A percentile compares a stretch with the other conserved stretches of the same genome.
phyloP scores from a whole-genome alignment of 1,140 invertebrate species.

The Thaumetopoea pityocampa region DNA sequence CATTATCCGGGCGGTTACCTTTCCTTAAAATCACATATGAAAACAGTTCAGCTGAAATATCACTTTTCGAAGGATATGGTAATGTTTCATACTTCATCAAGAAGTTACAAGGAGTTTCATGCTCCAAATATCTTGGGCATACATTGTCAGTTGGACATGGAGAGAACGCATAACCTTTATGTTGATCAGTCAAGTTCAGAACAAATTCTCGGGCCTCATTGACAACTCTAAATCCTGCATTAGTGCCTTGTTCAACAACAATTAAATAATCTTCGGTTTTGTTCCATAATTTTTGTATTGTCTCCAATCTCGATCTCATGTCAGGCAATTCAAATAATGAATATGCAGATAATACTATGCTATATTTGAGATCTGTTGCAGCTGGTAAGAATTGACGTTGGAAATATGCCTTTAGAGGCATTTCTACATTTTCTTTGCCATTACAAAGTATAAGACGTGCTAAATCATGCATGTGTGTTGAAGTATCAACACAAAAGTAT shows the following conservation, averaged over 20 bases:
- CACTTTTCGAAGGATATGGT: conserved; percentile 61
- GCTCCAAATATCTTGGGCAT: conserved; percentile 82
- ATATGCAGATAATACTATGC: conserved; percentile 88
- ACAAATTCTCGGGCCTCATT: conserved; percentile 87
- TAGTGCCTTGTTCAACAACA: conserved; percentile 89
- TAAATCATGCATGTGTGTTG: conserved; percentile 87
- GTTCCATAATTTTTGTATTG: conserved; percentile 88
- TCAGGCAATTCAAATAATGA: conserved; percentile 88
- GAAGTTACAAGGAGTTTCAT: conserved; percentile 88
- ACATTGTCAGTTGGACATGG: conserved; percentile 89
- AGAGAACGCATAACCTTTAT: conserved; percentile 81
- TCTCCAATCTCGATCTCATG: conserved; percentile 80
- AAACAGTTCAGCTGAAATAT: conserved; percentile 76
- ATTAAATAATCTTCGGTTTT: conserved; percentile 90
- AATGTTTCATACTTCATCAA: conserved; percentile 79
- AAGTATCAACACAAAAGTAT: conserved; percentile 89
- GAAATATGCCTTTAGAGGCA: conserved; percentile 79
- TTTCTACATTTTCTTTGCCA: conserved; percentile 77
- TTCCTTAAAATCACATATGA: conserved; percentile 89
- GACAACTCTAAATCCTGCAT: conserved; percentile 85
- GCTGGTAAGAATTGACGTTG: conserved; percentile 89
- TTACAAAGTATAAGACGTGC: conserved; percentile 82
- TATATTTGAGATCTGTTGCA: conserved; percentile 77
- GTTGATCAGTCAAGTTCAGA: conserved; percentile 66
- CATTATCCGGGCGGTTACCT: conserved; percentile 77